Evolutionary conservation across 2,888 invertebrate species (phyloP).

Genomic region (Asteroscopus sphinx): DNA sequence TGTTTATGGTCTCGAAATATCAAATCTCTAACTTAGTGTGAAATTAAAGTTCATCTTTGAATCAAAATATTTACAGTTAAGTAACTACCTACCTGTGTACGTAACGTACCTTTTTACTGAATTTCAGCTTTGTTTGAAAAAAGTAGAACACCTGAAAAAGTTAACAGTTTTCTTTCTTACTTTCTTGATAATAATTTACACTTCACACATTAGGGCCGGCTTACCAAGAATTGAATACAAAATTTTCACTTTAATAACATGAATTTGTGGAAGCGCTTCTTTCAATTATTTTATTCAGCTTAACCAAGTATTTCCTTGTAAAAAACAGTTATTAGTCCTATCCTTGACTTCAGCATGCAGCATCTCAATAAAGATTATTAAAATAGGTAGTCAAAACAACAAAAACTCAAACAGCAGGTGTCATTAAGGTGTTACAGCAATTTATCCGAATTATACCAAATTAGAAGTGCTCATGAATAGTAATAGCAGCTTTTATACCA

Average conservation of each 20-base stretch:
- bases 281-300: background rate
- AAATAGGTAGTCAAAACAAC: constrained; percentile 26
- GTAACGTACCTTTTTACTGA: constrained; percentile 1
- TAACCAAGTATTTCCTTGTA: background rate
- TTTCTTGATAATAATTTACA: background rate
- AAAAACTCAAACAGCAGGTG: constrained; percentile 33
- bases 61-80: constrained; percentile 16
- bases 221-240: background rate
- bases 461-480: constrained; percentile 51
- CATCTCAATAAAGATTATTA: constrained; percentile 11
- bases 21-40: constrained; percentile 27
- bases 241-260: background rate
- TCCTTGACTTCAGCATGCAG: background rate
- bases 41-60: constrained; percentile 12
- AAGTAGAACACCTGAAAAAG: background rate
- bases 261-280: background rate
- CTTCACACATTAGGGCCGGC: background rate
- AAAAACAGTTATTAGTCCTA: background rate
- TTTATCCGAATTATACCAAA: constrained; percentile 52
- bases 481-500: constrained; percentile 50
- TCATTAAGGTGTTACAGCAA: constrained; percentile 46
- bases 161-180: background rate
- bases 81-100: background rate
- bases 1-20: constrained; percentile 26
- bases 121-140: background rate